Conservation (phyloP, 2,888 invertebrate genomes). For the Pristionchus exspectatus region DNA sequence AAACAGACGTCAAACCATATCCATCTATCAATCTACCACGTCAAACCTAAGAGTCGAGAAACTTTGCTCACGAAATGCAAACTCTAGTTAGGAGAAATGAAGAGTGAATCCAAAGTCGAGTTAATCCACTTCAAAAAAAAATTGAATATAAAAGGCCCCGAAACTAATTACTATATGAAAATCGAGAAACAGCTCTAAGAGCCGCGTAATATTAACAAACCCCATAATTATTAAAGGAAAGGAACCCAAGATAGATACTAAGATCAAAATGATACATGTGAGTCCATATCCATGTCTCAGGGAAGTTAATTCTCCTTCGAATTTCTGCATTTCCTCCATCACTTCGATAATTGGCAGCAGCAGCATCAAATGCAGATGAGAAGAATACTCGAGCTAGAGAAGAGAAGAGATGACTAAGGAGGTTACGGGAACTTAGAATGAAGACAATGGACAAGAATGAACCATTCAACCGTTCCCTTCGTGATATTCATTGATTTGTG, state of each 20-base stretch:
- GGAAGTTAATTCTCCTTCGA: constrained; percentile 53
- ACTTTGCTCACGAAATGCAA: neutral
- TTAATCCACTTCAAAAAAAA: no score
- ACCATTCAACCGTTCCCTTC: neutral
- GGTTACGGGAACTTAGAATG: neutral
- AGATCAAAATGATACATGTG: neutral
- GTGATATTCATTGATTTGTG: neutral
- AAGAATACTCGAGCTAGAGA: constrained; percentile 46
- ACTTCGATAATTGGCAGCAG: neutral
- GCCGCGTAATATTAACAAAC: no score
- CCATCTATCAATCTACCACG: neutral
- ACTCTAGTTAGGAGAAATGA: neutral
- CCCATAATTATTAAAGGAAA: no score
- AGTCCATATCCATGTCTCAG: constrained; percentile 61
- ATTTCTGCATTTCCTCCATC: neutral
- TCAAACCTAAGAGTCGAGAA: neutral
- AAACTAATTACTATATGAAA: no score
- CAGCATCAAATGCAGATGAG: constrained; percentile 26
- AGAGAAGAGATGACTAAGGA: neutral
- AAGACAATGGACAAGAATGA: constrained; percentile 14
- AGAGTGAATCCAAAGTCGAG: no score
- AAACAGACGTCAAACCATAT: neutral
- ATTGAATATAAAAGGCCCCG: no score
- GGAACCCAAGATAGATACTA: neutral
- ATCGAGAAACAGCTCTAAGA: no score